Base-by-base conservation (phyloP, 2,797 vertebrate species). In the Euthynnus affinis region DNA sequence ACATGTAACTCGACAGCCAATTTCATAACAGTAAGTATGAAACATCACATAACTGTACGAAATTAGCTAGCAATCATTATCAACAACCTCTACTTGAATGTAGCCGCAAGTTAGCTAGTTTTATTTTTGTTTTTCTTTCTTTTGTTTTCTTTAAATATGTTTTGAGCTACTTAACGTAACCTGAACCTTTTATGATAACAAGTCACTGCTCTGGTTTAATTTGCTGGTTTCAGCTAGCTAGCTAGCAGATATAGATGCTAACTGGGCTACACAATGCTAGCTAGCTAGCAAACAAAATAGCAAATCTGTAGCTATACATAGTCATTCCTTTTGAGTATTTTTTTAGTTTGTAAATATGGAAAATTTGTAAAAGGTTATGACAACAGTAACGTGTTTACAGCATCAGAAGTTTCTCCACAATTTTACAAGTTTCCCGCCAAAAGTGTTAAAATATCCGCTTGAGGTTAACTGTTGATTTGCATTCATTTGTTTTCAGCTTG, bases 361-460 rank as follows among this genome's bases (percentile, higher is more conserved):
- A 42, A 59, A 8, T 20, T 18, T 29, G 27, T 29, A 15, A 46
- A 46, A 46, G 10, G 13, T 42, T 9, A 10, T n/a, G 14, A 44
- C 0, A 2, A 42, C 48, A n/a, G 27, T 40, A n/a, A 10, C 37
- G 4, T 13, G 18, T 46, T 44, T 4, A 29, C 25, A 48, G 40
- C n/a, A 14, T 25, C 2, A 46, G 1, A 34, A 49, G 40, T 42
- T 14, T 13, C 40, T 42, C 40, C 3, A 55, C 9, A 70, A 25
- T 6, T 60, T 25, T 42, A 20, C 13, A 14, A 20, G 29, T 67
- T 77, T 78, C 71, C 57, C 20, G 0, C 34, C 27, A 37, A 37
- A 73, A 70, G 56, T 23, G 14, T 49, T 17, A 29, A 62, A 42
- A 66, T 58, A n/a, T 20, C 12, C 22, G 49, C 52, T 27, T 25